Evolutionary conservation across 1,140 invertebrate genomes (phyloP), one percentile per base, ranked within the genome.

Genomic region (Lordiphosa stackelbergi): DNA sequence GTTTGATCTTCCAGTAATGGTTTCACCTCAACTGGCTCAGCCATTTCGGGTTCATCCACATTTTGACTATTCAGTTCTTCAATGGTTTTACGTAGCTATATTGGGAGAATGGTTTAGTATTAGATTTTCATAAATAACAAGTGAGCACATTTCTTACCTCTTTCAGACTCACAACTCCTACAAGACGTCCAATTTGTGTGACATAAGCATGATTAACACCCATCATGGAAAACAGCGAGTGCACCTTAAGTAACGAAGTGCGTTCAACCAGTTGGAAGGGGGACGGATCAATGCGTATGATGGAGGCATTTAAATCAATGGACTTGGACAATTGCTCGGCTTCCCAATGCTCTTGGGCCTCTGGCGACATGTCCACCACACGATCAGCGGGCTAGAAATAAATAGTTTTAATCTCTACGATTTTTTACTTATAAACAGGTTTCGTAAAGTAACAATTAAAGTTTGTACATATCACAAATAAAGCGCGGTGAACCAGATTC

Each of bases 241-340:
- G 98, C 2, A 98, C 97, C 91, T 99, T 99, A 5, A 98, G 92
- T 22, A 99, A 89, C 0, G 97, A 98, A 1, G 98, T 99, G 75
- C 95, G 93, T 85, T 97, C 96, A 1, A 99, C 97, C 1, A 99
- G 90, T 87, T 99, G 98, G 89, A 99, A 99, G n/a, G 98, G 98
- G n/a, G 98, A 96, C 2, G 97, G 96, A 89, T 99, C 98, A 61
- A 99, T 97, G 73, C 97, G 95, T 12, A 87, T 46, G 4, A 58
- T 52, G 84, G 74, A 22, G 73, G 63, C 52, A 75, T 65, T 89
- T 90, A 98, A 96, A 87, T 97, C 94, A 1, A 98, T 95, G 16
- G 93, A 91, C 47, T 92, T 90, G 1, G 90, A 88, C 92, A 99
- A 94, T 89, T 98, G 95, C 54, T 94, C 92, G 66, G 96, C 93